Conservation (phyloP, 2,888 invertebrate genomes). For the Folsomia candida region DNA sequence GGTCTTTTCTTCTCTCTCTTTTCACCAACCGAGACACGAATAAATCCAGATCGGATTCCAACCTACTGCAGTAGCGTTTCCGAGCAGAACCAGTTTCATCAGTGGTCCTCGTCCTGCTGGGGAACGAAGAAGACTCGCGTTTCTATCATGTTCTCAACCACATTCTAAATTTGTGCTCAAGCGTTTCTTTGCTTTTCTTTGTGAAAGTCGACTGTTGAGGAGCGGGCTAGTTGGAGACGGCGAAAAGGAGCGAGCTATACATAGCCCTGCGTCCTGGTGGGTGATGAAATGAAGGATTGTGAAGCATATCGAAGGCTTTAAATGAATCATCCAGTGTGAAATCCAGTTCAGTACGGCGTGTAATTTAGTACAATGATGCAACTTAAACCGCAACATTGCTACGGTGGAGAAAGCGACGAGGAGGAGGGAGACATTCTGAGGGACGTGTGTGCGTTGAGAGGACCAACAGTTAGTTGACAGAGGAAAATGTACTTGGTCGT, state of each 20-base stretch:
- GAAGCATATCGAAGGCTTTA: background rate
- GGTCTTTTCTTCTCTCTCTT: conserved; percentile 33
- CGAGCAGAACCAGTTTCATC: too few species aligned
- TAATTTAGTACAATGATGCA: background rate
- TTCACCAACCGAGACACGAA: conserved; percentile 14
- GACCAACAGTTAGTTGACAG: background rate
- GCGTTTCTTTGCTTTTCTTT: background rate
- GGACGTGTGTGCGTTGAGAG: background rate
- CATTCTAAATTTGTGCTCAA: background rate
- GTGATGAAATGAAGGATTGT: background rate
- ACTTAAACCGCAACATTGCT: background rate
- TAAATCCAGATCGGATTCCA: background rate
- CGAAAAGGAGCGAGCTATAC: too few species aligned
- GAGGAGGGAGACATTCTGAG: background rate
- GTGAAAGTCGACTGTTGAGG: too few species aligned
- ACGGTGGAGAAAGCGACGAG: background rate
- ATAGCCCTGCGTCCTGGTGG: background rate
- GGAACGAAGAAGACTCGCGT: background rate
- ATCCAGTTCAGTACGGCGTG: background rate
- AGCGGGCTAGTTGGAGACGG: too few species aligned
- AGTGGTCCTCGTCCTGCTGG: background rate
- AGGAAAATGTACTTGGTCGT: too few species aligned
- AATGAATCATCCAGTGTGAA: background rate
- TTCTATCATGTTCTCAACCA: background rate
- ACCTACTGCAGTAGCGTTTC: background rate